Conservation (phyloP, 2,797 vertebrate genomes). For the Petrocephalus sullivani region DNA sequence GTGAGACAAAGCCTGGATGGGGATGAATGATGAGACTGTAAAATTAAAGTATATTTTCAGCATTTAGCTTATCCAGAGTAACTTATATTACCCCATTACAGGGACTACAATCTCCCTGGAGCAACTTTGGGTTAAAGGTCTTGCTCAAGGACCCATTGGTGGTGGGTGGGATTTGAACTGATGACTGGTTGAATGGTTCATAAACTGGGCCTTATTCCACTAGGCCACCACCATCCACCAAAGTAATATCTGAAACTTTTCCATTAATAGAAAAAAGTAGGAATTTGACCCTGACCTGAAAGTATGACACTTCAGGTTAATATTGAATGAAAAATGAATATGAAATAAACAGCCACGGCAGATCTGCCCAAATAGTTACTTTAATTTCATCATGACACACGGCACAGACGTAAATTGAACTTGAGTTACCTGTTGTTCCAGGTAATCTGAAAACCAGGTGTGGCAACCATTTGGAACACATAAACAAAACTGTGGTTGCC, state of each 20-base stretch:
- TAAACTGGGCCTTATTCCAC: too few species aligned
- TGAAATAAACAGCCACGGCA: neutral
- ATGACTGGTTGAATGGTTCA: too few species aligned
- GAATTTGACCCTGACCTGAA: neutral
- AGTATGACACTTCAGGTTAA: neutral
- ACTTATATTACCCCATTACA: too few species aligned
- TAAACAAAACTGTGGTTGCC: neutral
- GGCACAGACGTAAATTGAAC: neutral
- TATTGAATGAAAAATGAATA: neutral
- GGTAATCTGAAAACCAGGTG: conserved; percentile 5
- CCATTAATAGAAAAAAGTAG: neutral
- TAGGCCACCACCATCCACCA: too few species aligned
- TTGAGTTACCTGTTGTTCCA: conserved; percentile 11
- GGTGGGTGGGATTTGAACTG: too few species aligned
- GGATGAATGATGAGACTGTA: neutral
- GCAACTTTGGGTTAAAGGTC: too few species aligned
- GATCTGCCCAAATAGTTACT: neutral
- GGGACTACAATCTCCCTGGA: too few species aligned
- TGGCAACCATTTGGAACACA: conserved; percentile 1
- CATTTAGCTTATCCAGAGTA: too few species aligned
- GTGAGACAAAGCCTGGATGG: neutral
- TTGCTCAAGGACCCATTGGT: too few species aligned
- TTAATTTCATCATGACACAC: conserved; percentile 4
- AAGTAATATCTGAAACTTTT: neutral
- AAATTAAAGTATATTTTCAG: neutral